These are phyloP conservation scores for Oreocharis arfaki DNA, from an alignment of 2,113 vertebrate species.

Conservation along the genomic window DNA sequence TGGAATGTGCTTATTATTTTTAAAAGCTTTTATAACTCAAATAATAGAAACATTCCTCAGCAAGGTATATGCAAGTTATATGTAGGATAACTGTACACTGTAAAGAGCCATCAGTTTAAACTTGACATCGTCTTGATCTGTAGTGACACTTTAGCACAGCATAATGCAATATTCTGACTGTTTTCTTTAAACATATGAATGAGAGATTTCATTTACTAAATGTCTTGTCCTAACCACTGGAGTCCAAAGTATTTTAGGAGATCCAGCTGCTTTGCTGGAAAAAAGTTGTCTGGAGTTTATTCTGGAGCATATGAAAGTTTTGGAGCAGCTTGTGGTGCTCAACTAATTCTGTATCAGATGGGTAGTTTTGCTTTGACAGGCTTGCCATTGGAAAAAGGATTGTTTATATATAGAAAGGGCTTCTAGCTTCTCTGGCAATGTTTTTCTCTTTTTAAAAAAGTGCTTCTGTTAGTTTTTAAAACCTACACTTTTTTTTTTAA, in stretches of 20 bases:
- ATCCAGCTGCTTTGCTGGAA: slow-evolving; percentile 47
- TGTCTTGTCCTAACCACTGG: not conserved
- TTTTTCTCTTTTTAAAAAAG: not conserved
- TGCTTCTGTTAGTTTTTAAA: not conserved
- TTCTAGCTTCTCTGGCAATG: not conserved
- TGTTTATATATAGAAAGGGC: slow-evolving; percentile 22
- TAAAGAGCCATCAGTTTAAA: not conserved
- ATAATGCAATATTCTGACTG: not conserved
- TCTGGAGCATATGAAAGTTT: slow-evolving; percentile 52
- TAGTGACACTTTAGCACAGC: not conserved
- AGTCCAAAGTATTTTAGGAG: slow-evolving; percentile 42
- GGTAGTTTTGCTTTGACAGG: slow-evolving; percentile 9
- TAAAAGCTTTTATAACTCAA: not conserved
- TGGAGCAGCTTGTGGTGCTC: not conserved
- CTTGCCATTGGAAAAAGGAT: slow-evolving; percentile 11
- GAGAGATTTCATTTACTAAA: slow-evolving; percentile 11
- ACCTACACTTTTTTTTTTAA: not conserved
- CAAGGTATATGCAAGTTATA: not conserved
- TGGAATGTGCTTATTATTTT: not conserved
- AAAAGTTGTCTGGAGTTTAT: slow-evolving; percentile 34
- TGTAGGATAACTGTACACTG: not conserved
- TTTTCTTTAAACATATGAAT: slow-evolving; percentile 1
- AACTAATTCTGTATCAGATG: slow-evolving; percentile 40
- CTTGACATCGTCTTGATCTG: not conserved
- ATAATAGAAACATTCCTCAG: not conserved